These are phyloP conservation scores for Paradisaea rubra DNA, from an alignment of 2,113 vertebrate species.

Conservation along the genomic window DNA sequence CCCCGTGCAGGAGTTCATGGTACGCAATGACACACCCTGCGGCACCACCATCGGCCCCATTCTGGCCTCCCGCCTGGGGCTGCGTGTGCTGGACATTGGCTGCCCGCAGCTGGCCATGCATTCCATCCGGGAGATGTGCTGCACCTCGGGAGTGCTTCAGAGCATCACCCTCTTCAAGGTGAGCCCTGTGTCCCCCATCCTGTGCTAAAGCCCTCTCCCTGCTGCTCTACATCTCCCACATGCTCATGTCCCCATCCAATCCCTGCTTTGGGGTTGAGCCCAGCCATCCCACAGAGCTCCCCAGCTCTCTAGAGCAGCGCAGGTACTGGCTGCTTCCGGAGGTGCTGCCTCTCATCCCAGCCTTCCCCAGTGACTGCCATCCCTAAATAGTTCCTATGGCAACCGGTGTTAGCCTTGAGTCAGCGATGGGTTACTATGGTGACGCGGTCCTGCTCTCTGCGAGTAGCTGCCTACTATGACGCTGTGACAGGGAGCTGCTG, in stretches of 20 bases:
- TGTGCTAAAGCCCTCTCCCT: rapidly evolving
- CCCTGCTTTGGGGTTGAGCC: background rate
- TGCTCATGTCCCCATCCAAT: rapidly evolving
- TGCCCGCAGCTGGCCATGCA: slow-evolving; percentile 95
- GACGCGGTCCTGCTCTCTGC: background rate
- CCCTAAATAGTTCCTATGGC: slow-evolving; percentile 52
- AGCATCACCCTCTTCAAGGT: slow-evolving; percentile 92
- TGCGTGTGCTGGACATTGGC: slow-evolving; percentile 88
- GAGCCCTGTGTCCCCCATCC: background rate
- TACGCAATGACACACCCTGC: slow-evolving; percentile 89
- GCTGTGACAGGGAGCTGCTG: background rate
- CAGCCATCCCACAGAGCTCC: background rate
- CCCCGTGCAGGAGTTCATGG: slow-evolving; percentile 85
- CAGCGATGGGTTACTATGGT: slow-evolving; percentile 53
- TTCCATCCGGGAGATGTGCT: slow-evolving; percentile 97
- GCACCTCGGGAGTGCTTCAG: slow-evolving; percentile 89
- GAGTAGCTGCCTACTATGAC: slow-evolving; percentile 8
- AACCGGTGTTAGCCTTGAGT: slow-evolving; percentile 57
- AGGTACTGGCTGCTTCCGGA: background rate
- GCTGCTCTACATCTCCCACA: background rate
- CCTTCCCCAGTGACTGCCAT: background rate
- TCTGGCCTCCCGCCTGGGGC: slow-evolving; percentile 85
- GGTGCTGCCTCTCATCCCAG: background rate
- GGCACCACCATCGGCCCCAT: slow-evolving; percentile 94
- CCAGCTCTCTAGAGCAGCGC: background rate